Percentiles rank a stretch among this genome's conserved stretches.
phyloP scores from a whole-genome alignment of 53 echinoderm and acorn worm genomes.

The Holothuria scabra region DNA sequence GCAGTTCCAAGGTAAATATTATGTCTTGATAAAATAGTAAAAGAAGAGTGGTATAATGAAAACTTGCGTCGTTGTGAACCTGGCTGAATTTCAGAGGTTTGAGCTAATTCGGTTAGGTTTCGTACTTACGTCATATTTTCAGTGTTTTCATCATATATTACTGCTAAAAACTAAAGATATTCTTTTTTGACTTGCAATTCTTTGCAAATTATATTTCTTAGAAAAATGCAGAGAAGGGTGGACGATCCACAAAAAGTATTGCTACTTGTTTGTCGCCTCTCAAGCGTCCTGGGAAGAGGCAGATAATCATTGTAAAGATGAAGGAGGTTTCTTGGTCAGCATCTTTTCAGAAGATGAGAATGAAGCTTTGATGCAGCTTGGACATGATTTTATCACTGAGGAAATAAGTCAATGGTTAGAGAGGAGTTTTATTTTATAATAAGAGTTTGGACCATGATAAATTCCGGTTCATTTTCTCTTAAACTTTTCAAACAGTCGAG shows the following conservation, averaged over 20 bases:
- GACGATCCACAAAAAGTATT: not conserved
- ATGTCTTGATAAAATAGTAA: too few species aligned
- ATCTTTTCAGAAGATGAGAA: conserved; percentile 10
- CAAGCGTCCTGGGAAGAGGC: conserved; percentile 15
- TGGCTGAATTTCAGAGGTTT: too few species aligned
- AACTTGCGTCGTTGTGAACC: too few species aligned
- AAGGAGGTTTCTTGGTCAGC: not conserved
- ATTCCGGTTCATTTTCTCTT: not conserved
- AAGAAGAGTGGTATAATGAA: too few species aligned
- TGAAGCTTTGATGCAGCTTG: not conserved
- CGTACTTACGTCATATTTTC: too few species aligned
- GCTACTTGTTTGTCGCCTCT: not conserved
- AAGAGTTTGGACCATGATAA: not conserved
- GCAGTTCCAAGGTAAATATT: too few species aligned
- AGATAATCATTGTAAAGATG: not conserved
- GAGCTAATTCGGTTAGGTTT: too few species aligned
- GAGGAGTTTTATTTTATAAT: too few species aligned
- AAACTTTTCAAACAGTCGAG: too few species aligned
- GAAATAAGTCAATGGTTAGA: not conserved
- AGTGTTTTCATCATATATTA: too few species aligned
- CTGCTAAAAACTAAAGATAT: too few species aligned
- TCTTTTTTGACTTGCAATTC: too few species aligned
- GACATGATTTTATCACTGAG: not conserved
- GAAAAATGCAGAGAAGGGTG: not conserved
- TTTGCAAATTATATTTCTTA: not conserved